These are phyloP conservation scores for Harpegnathos saltator DNA, from an alignment of 1,140 invertebrate genomes.

Conservation along the genomic window DNA sequence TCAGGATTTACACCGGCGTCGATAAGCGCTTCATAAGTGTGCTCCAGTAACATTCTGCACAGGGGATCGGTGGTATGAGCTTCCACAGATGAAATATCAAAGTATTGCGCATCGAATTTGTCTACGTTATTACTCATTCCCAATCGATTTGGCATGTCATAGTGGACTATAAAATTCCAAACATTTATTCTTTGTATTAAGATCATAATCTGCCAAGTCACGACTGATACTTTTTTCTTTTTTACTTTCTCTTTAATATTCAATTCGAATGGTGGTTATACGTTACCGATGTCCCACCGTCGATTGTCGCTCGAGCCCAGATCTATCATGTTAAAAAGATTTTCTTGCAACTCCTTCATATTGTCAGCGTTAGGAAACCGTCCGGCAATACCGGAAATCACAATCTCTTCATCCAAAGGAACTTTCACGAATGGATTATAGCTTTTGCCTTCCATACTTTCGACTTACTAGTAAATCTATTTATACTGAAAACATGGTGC, in stretches of 20 bases:
- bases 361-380: constrained; percentile 95
- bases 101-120: constrained; percentile 95
- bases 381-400: constrained; percentile 93
- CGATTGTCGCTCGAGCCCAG: constrained; percentile 92
- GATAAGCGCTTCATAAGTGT: constrained; percentile 93
- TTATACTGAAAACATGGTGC: too few species aligned
- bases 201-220: not conserved
- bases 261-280: not conserved
- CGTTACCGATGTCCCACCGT: constrained; percentile 90
- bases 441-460: too few species aligned
- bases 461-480: too few species aligned
- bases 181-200: not conserved
- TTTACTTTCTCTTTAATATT: too few species aligned
- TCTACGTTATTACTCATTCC: constrained; percentile 93
- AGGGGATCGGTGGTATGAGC: constrained; percentile 95
- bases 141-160: constrained; percentile 90
- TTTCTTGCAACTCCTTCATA: constrained; percentile 91
- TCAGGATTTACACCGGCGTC: constrained; percentile 90
- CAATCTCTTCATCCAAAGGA: constrained; percentile 90
- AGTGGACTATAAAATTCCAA: constrained; percentile 83
- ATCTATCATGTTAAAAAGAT: constrained; percentile 92
- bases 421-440: not conserved
- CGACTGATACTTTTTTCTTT: too few species aligned
- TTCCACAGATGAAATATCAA: constrained; percentile 92
- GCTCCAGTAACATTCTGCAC: constrained; percentile 93